These are phyloP conservation scores for Dallia pectoralis DNA, from an alignment of 2,797 vertebrate species.

Conservation along the genomic window DNA sequence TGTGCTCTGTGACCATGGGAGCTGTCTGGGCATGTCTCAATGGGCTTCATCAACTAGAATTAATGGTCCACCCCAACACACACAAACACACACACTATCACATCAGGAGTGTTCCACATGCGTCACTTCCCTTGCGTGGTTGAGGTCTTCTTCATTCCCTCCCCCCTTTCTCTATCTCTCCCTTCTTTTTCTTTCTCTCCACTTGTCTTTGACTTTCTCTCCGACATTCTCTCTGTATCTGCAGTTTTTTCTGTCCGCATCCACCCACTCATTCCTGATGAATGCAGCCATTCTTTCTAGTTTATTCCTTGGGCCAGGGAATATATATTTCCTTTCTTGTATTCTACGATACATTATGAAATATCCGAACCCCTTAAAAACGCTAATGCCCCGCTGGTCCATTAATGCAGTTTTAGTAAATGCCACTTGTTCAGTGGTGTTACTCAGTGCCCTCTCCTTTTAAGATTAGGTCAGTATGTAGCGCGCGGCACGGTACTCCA, in stretches of 20 bases:
- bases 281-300: constrained; percentile 19
- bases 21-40: constrained; percentile 78
- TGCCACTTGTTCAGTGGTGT: background rate
- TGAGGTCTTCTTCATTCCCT: constrained; percentile 35
- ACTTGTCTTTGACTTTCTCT: constrained; percentile 9
- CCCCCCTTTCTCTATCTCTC: background rate
- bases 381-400: constrained; percentile 17
- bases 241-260: background rate
- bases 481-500: constrained; percentile 26
- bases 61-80: constrained; percentile 56
- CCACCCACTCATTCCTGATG: background rate
- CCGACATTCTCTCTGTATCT: background rate
- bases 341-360: constrained; percentile 11
- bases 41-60: constrained; percentile 83
- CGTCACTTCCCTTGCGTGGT: constrained; percentile 46
- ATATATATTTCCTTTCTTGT: background rate
- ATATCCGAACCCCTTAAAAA: constrained; percentile 8
- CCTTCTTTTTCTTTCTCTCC: constrained; percentile 2
- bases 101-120: constrained; percentile 66
- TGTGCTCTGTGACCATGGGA: constrained; percentile 74
- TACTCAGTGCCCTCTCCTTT: constrained; percentile 2
- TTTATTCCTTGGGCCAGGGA: constrained; percentile 19
- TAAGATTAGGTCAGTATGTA: constrained; percentile 34
- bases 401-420: constrained; percentile 21
- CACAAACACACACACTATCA: constrained; percentile 23